These are phyloP conservation scores for Brachyhypopomus gauderio DNA, from an alignment of 2,113 vertebrate species.

Conservation along the genomic window DNA sequence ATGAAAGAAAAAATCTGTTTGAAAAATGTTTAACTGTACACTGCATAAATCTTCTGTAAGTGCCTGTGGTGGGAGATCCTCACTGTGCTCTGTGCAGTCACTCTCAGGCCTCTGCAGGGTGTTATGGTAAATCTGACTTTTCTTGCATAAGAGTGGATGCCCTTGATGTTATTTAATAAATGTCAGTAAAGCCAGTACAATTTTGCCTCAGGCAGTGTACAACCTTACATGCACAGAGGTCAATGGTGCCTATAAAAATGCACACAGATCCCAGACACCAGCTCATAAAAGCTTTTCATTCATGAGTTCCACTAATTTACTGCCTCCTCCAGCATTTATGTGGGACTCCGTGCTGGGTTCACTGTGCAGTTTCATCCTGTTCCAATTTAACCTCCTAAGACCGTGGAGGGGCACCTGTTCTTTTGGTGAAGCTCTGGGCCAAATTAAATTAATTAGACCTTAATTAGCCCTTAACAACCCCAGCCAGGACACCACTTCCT, in stretches of 20 bases:
- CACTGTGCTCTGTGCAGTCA: background rate
- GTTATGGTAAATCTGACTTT: background rate
- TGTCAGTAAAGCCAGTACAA: background rate
- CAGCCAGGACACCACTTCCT: slow-evolving; percentile 54
- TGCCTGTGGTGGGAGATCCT: too few species aligned
- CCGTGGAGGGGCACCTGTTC: slow-evolving; percentile 42
- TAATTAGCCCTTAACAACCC: slow-evolving; percentile 45
- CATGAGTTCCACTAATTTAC: slow-evolving; percentile 54
- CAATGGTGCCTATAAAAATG: slow-evolving; percentile 24
- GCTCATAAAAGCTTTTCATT: slow-evolving; percentile 47
- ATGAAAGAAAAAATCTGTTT: too few species aligned
- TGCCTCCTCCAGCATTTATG: slow-evolving; percentile 46
- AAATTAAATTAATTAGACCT: slow-evolving; percentile 45
- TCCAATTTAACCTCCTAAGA: slow-evolving; percentile 22
- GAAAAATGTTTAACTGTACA: too few species aligned
- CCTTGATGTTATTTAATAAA: background rate
- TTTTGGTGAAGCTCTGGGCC: slow-evolving; percentile 9
- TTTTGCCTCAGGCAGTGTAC: background rate
- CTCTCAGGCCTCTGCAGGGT: background rate
- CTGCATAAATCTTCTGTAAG: too few species aligned
- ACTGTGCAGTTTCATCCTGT: slow-evolving; percentile 24
- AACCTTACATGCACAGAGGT: slow-evolving; percentile 22
- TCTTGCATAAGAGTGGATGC: background rate
- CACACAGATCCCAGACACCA: slow-evolving; percentile 36
- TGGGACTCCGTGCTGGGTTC: slow-evolving; percentile 38